Conservation (phyloP, 2,888 invertebrate species). For the Beris morrisii region DNA sequence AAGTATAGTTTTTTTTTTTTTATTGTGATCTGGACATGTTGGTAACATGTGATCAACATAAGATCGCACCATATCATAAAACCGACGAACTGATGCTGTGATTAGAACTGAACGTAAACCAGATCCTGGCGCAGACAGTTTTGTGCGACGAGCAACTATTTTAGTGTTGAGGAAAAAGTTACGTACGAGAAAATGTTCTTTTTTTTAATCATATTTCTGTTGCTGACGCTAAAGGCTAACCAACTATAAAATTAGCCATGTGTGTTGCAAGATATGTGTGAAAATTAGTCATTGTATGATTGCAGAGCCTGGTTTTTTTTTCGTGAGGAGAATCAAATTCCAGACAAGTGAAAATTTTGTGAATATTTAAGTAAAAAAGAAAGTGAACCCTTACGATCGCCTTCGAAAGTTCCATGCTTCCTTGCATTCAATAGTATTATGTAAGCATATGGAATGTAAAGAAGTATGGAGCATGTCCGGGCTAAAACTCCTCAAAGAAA, state of each 20-base stretch:
- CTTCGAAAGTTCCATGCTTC: constrained; percentile 58
- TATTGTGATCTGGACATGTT: constrained; percentile 12
- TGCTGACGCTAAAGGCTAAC: background rate
- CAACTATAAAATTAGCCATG: constrained; percentile 18
- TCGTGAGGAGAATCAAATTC: background rate
- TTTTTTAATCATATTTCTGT: too few relatives aligned
- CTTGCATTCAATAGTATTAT: constrained; percentile 58
- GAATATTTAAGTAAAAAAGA: too few relatives aligned
- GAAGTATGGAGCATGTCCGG: constrained; percentile 58
- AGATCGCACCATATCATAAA: constrained; percentile 19
- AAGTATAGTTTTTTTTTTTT: background rate
- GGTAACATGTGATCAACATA: constrained; percentile 25
- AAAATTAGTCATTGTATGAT: too few relatives aligned
- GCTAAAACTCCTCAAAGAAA: constrained; percentile 40
- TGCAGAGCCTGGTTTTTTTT: background rate
- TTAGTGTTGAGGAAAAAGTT: constrained; percentile 10
- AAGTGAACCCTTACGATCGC: constrained; percentile 22
- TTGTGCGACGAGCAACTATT: constrained; percentile 1
- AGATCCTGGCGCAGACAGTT: constrained; percentile 26
- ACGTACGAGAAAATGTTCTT: background rate
- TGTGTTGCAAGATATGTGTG: constrained; percentile 19
- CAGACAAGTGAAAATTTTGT: too few relatives aligned
- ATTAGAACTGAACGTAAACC: constrained; percentile 18
- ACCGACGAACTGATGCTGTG: background rate
- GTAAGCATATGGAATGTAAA: constrained; percentile 58